Percentiles rank a stretch among this genome's conserved stretches.
Evolutionary conservation across 2,113 vertebrate genomes (phyloP).

Genomic region (Lota lota): DNA sequence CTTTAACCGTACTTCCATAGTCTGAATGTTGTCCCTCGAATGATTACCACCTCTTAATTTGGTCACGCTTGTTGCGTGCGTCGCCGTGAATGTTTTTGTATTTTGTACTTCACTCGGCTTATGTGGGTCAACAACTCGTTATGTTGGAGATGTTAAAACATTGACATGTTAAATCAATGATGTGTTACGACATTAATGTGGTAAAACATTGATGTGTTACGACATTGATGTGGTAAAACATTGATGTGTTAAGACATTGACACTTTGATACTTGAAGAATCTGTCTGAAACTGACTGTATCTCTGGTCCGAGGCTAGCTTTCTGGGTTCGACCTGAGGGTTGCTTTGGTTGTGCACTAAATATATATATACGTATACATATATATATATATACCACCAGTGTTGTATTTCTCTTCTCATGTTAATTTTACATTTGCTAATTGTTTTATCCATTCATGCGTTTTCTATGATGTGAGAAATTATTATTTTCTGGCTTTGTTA

Average conservation of each 20-base stretch:
- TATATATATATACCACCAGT: constrained; percentile 40
- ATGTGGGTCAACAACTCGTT: constrained; percentile 33
- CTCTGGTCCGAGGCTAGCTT: constrained; percentile 47
- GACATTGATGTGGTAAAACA: too few relatives aligned
- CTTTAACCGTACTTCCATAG: too few relatives aligned
- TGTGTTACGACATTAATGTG: neutral
- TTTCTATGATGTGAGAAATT: constrained; percentile 50
- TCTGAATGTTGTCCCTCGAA: too few relatives aligned
- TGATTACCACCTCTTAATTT: constrained; percentile 14
- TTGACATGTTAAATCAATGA: neutral
- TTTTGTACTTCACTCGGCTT: constrained; percentile 51
- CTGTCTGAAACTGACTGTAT: constrained; percentile 60
- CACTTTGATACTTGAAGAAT: constrained; percentile 75
- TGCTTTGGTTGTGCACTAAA: neutral
- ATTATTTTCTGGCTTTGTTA: constrained; percentile 28
- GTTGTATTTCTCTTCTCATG: constrained; percentile 35
- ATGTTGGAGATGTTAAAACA: constrained; percentile 44
- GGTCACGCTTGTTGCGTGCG: constrained; percentile 12
- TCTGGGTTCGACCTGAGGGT: constrained; percentile 22
- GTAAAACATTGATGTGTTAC: constrained; percentile 31
- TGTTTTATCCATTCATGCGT: constrained; percentile 46
- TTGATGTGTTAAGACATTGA: constrained; percentile 41
- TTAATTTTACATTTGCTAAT: constrained; percentile 46
- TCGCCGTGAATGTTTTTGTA: constrained; percentile 22
- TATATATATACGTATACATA: too few relatives aligned